Conservation (phyloP, 1,140 invertebrate genomes). For the Musca vetustissima region DNA sequence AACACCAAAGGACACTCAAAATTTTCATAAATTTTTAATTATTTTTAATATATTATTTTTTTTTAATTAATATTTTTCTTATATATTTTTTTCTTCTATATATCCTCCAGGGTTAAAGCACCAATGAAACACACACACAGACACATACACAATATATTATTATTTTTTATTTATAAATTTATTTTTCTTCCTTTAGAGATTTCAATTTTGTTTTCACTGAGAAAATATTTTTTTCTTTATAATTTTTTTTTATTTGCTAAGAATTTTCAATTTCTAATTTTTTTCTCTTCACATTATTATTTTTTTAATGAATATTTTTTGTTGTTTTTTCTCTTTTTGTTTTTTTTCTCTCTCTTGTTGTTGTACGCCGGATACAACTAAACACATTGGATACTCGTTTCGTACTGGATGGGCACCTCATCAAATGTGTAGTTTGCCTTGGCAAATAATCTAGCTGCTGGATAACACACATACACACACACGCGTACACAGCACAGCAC, state of each 20-base stretch:
- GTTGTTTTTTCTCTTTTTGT: slow-evolving; percentile 5
- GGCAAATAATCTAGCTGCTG: slow-evolving; percentile 23
- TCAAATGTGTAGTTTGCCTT: slow-evolving; percentile 18
- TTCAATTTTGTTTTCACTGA: neutral
- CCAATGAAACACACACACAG: neutral
- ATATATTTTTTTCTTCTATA: no score
- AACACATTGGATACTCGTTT: slow-evolving; percentile 18
- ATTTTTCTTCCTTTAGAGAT: neutral
- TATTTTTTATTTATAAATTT: neutral
- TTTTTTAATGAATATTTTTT: neutral
- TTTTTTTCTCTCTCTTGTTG: no score
- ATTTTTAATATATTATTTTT: no score
- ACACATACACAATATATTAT: neutral
- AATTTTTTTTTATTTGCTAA: neutral
- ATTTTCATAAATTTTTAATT: no score
- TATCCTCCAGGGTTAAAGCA: no score
- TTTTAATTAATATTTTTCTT: no score
- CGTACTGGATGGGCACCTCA: slow-evolving; percentile 13
- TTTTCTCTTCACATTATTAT: neutral
- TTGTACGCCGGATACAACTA: slow-evolving; percentile 11
- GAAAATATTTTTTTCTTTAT: neutral
- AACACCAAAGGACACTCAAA: no score
- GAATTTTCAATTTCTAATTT: neutral
- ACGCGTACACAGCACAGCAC: neutral
- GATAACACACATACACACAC: slow-evolving; percentile 6